These are phyloP conservation scores for Noctua comes DNA, from an alignment of 2,888 invertebrate genomes.

Conservation along the genomic window DNA sequence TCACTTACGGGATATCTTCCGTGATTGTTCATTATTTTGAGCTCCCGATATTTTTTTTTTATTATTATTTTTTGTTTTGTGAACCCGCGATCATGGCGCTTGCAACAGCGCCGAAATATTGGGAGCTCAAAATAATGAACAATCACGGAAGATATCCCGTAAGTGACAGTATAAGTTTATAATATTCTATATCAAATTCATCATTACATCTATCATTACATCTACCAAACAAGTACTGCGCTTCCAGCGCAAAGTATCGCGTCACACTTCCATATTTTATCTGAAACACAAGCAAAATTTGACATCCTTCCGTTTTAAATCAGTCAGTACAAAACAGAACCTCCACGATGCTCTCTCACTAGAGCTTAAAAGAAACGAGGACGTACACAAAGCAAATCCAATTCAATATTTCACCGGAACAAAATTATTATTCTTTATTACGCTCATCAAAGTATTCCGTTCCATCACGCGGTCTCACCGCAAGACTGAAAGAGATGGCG, in stretches of 20 bases:
- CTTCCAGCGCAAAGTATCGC: neutral
- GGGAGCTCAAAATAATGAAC: no score
- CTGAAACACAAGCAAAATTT: neutral
- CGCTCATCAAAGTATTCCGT: constrained; percentile 57
- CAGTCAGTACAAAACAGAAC: neutral
- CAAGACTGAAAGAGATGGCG: constrained; percentile 60
- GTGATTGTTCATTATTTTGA: no score
- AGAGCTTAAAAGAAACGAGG: constrained; percentile 12
- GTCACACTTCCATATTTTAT: neutral
- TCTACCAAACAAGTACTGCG: neutral
- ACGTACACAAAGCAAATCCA: constrained; percentile 52
- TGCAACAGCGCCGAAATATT: no score
- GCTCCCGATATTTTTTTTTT: no score
- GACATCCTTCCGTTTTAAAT: neutral
- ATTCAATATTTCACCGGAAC: constrained; percentile 60
- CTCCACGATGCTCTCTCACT: neutral
- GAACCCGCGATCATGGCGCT: no score
- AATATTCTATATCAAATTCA: neutral
- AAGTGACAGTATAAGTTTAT: no score
- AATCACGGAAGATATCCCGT: no score
- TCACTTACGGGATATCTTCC: no score
- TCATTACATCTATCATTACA: no score
- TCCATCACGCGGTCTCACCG: constrained; percentile 37
- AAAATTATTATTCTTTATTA: constrained; percentile 62
- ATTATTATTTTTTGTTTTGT: no score